Percentiles rank a stretch among this genome's conserved stretches.
Evolutionary conservation across 1,140 invertebrate genomes (phyloP).

Genomic region (Lethrus apterus): DNA sequence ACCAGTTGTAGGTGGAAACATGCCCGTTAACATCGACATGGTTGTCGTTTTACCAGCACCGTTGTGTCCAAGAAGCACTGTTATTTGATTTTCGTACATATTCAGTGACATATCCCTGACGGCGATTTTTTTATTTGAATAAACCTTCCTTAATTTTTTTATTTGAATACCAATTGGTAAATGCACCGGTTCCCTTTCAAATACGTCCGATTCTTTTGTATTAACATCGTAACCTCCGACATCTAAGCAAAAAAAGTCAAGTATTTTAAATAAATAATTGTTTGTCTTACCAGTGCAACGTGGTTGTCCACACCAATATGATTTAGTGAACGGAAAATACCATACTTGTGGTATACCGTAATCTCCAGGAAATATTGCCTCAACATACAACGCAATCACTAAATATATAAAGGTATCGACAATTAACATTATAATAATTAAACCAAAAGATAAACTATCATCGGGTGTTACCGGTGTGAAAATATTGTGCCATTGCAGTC

Average conservation of each 20-base stretch:
- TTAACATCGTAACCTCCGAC: background rate
- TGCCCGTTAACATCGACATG: conserved; percentile 76
- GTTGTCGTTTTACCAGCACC: conserved; percentile 65
- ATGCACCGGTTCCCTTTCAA: conserved; percentile 26
- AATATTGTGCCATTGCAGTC: conserved; percentile 67
- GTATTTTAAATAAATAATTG: background rate
- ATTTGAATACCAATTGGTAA: conserved; percentile 55
- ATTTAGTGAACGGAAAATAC: conserved; percentile 63
- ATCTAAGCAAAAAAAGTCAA: conserved; percentile 2
- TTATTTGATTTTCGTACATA: conserved; percentile 58
- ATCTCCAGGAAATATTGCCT: conserved; percentile 64
- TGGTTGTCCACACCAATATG: conserved; percentile 11
- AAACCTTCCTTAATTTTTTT: conserved; percentile 53
- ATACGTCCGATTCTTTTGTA: conserved; percentile 21
- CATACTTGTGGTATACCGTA: conserved; percentile 64
- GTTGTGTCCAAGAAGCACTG: conserved; percentile 72
- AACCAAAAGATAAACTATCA: conserved; percentile 60
- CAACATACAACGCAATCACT: conserved; percentile 63
- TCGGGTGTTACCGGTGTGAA: conserved; percentile 58
- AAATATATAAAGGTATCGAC: conserved; percentile 59
- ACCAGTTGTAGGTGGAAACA: conserved; percentile 56
- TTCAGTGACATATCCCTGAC: conserved; percentile 50
- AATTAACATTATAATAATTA: conserved; percentile 58
- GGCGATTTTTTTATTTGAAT: conserved; percentile 51
- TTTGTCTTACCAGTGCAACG: background rate